A percentile compares a stretch with the other conserved stretches of the same genome.
phyloP scores from a whole-genome alignment of 2,797 vertebrate species.

The Periparus ater region DNA sequence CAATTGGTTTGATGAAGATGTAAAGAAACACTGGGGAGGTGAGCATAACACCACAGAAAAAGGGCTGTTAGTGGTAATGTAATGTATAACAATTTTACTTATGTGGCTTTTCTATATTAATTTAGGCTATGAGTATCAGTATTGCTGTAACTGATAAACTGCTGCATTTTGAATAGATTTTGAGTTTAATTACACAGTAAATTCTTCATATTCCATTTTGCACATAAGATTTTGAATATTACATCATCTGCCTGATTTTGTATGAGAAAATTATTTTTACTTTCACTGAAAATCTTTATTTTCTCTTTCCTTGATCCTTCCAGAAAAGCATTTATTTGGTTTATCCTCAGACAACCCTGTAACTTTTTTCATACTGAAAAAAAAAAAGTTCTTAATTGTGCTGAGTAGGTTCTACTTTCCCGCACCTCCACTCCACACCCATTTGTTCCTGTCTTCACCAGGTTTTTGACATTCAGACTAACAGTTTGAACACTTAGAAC shows the following conservation, averaged over 20 bases:
- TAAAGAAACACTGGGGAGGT: neutral
- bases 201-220: neutral
- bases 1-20: neutral
- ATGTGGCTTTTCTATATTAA: neutral
- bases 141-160: neutral
- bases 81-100: neutral
- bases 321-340: neutral
- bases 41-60: neutral
- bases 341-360: neutral
- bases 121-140: neutral
- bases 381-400: neutral
- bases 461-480: neutral
- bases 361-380: neutral
- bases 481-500: neutral
- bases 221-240: neutral
- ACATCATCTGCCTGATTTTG: neutral
- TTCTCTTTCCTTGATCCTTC: neutral
- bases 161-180: neutral
- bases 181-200: neutral
- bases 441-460: neutral
- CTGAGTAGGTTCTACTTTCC: neutral
- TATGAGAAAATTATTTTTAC: neutral
- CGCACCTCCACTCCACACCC: rapidly evolving
- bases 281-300: neutral
- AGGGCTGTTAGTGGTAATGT: neutral